Conservation (phyloP, 1,140 invertebrate species). For the Nylanderia fulva region DNA sequence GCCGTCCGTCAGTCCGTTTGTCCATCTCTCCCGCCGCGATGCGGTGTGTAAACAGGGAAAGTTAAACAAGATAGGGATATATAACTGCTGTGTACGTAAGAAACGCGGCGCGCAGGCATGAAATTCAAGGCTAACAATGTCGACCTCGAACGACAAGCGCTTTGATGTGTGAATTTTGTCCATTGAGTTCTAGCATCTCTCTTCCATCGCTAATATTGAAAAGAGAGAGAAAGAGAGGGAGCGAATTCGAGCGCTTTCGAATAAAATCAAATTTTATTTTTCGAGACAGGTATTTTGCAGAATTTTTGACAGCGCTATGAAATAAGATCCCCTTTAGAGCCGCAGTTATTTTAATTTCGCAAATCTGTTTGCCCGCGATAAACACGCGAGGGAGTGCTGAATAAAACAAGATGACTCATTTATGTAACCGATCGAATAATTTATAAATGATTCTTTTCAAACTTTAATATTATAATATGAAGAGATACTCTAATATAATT, state of each 20-base stretch:
- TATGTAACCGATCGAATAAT: too few relatives aligned
- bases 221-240: background rate
- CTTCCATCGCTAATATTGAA: background rate
- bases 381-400: background rate
- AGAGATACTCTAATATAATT: too few relatives aligned
- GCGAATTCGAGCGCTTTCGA: background rate
- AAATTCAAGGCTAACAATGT: conserved; percentile 61
- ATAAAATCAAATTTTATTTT: conserved; percentile 33
- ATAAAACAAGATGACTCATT: background rate
- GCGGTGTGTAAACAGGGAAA: conserved; percentile 79
- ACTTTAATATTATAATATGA: too few relatives aligned
- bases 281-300: background rate
- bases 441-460: too few relatives aligned
- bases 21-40: conserved; percentile 73
- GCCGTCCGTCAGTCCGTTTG: conserved; percentile 71
- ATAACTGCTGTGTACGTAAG: conserved; percentile 59
- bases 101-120: conserved; percentile 46
- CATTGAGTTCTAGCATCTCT: conserved; percentile 16
- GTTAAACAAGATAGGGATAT: conserved; percentile 73
- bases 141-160: conserved; percentile 50
- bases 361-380: background rate
- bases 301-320: background rate
- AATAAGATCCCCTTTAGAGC: background rate
- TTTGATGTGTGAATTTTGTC: conserved; percentile 56
- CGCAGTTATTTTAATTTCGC: background rate